phyloP scores from a whole-genome alignment of 2,113 vertebrate genomes.

The Thinocorus orbignyianus region DNA sequence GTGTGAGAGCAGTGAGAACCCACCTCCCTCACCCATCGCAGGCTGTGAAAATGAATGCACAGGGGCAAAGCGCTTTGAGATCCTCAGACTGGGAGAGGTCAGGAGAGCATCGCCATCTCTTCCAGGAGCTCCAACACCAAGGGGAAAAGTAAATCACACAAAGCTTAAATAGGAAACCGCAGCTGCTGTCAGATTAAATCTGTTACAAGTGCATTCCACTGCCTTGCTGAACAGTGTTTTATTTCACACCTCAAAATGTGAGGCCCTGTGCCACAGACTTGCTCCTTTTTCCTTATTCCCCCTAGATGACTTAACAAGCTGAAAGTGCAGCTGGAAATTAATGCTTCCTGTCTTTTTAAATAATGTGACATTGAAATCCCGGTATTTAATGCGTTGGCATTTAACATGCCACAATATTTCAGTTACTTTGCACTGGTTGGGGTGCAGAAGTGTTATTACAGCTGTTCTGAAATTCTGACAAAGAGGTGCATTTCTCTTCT shows the following conservation, averaged over 20 bases:
- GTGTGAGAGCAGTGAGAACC: not conserved
- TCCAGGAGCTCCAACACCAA: conserved; percentile 52
- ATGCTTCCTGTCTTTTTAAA: conserved; percentile 82
- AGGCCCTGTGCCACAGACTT: conserved; percentile 55
- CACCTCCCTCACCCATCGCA: not conserved
- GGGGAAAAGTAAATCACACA: conserved; percentile 28
- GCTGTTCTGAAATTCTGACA: conserved; percentile 88
- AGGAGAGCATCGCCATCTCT: not conserved
- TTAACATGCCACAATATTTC: conserved; percentile 83
- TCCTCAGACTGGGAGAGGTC: conserved; percentile 15
- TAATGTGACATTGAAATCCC: conserved; percentile 80
- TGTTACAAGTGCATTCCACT: conserved; percentile 46
- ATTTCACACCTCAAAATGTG: conserved; percentile 61
- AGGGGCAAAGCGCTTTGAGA: not conserved
- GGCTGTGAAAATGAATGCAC: not conserved
- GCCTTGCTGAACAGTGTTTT: conserved; percentile 50
- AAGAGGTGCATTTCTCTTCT: conserved; percentile 81
- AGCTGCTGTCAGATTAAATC: conserved; percentile 69
- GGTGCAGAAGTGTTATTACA: conserved; percentile 84
- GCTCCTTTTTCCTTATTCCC: conserved; percentile 58
- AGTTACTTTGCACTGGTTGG: conserved; percentile 81
- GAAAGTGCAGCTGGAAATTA: conserved; percentile 79
- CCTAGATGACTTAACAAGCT: conserved; percentile 70
- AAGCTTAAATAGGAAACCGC: conserved; percentile 56
- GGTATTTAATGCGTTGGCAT: conserved; percentile 77